phyloP scores from a whole-genome alignment of 2,797 vertebrate species.

The Balearica regulorum region DNA sequence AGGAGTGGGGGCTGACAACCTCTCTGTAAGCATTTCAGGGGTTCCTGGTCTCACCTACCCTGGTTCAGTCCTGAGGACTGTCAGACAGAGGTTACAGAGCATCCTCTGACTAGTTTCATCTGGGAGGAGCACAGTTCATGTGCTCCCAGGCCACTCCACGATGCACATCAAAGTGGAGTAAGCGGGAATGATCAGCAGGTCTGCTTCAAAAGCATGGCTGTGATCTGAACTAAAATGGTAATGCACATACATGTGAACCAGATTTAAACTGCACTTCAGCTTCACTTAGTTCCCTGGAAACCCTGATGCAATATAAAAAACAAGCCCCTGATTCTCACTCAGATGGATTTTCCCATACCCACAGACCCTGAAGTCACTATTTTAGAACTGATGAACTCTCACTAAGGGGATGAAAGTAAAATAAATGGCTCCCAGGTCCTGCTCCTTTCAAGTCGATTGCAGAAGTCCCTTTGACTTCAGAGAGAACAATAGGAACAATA shows the following conservation, averaged over 20 bases:
- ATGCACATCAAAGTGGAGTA: background rate
- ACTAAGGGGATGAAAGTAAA: background rate
- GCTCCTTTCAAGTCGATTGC: slow-evolving; percentile 60
- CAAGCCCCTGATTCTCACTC: background rate
- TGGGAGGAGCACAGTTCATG: background rate
- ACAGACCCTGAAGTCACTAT: background rate
- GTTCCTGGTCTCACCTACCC: background rate
- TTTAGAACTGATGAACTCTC: slow-evolving; percentile 14
- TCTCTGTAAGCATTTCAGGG: background rate
- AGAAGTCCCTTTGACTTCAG: slow-evolving; percentile 53
- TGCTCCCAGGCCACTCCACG: background rate
- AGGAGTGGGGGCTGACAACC: background rate
- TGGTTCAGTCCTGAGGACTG: background rate
- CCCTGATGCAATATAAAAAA: background rate
- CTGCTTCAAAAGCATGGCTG: background rate
- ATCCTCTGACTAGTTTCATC: background rate
- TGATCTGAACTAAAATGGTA: background rate
- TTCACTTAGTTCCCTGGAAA: background rate
- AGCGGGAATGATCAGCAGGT: background rate
- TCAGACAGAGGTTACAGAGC: background rate
- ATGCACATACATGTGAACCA: background rate
- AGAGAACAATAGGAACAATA: slow-evolving; percentile 58
- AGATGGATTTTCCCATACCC: background rate
- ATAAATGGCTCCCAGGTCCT: slow-evolving; percentile 43
- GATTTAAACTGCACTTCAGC: background rate